These are phyloP conservation scores for Macrosiphum euphorbiae DNA, from an alignment of 2,888 invertebrate species.

Conservation along the genomic window DNA sequence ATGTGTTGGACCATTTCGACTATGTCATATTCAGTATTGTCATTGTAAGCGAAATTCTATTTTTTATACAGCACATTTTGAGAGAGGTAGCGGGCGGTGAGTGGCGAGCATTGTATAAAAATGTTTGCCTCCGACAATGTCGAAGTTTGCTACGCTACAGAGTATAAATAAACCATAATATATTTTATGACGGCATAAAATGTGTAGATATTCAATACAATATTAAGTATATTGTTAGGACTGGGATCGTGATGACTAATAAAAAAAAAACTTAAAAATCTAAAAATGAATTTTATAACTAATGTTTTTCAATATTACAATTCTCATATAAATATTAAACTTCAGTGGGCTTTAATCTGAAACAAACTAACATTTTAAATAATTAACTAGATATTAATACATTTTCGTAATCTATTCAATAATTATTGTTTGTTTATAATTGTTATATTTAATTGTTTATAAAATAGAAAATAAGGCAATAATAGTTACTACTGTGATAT, in stretches of 20 bases:
- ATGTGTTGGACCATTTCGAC: background rate
- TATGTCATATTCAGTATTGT: background rate
- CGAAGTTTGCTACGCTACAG: background rate
- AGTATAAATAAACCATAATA: slow-evolving; percentile 7
- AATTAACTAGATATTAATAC: background rate
- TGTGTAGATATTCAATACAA: background rate
- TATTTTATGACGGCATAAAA: background rate
- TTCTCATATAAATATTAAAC: background rate
- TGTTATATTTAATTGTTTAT: background rate
- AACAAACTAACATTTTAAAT: background rate
- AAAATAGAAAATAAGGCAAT: background rate
- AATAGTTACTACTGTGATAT: background rate
- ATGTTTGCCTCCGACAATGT: background rate
- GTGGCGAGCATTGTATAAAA: background rate
- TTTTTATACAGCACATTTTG: background rate
- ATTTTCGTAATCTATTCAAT: background rate
- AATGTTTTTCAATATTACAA: background rate
- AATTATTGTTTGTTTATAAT: background rate
- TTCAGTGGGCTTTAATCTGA: background rate
- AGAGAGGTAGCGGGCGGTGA: background rate
- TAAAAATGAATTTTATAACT: background rate
- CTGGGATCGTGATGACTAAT: background rate
- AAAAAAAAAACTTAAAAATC: background rate
- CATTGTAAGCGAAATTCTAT: background rate
- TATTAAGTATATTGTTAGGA: background rate